A percentile compares a stretch with the other conserved stretches of the same genome.
These are phyloP conservation scores for Riparia riparia DNA, from an alignment of 2,113 vertebrate species.

Conservation along the genomic window DNA sequence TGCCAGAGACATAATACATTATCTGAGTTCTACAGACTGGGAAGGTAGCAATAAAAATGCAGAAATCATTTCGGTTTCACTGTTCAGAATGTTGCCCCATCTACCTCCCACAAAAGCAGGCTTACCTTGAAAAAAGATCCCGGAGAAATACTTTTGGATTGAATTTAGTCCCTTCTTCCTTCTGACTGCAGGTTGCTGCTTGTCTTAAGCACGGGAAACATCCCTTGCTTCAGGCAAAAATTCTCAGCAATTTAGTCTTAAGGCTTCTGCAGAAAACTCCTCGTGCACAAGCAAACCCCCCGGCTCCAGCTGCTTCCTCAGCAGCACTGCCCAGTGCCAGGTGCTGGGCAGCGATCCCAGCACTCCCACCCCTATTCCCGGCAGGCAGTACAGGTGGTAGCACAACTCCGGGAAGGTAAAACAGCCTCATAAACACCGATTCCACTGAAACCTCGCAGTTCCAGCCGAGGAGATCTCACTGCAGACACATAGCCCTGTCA, in stretches of 20 bases:
- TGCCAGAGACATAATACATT: not conserved
- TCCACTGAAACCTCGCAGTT: not conserved
- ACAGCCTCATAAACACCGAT: not conserved
- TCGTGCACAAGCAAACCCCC: not conserved
- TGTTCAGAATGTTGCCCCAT: not conserved
- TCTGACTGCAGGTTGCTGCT: slow-evolving; percentile 71
- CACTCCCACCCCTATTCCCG: not conserved
- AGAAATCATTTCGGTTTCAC: not conserved
- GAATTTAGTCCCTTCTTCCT: slow-evolving; percentile 31
- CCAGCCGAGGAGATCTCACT: not conserved
- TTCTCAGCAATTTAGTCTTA: slow-evolving; percentile 42
- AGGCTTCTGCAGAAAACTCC: slow-evolving; percentile 36
- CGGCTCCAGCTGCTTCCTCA: slow-evolving; percentile 52
- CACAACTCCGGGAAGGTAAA: not conserved
- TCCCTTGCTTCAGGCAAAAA: slow-evolving; percentile 73
- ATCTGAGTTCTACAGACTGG: not conserved
- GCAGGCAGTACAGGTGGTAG: not conserved
- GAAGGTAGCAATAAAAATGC: not conserved
- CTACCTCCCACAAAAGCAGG: not conserved
- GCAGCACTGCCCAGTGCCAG: slow-evolving; percentile 21
- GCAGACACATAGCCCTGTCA: not conserved
- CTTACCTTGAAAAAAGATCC: slow-evolving; percentile 64
- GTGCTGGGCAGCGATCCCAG: slow-evolving; percentile 21
- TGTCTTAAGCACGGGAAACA: slow-evolving; percentile 66
- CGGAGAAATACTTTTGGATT: not conserved